Base-by-base conservation (phyloP, 2,797 vertebrate genomes). In the Centroberyx gerrardi region DNA sequence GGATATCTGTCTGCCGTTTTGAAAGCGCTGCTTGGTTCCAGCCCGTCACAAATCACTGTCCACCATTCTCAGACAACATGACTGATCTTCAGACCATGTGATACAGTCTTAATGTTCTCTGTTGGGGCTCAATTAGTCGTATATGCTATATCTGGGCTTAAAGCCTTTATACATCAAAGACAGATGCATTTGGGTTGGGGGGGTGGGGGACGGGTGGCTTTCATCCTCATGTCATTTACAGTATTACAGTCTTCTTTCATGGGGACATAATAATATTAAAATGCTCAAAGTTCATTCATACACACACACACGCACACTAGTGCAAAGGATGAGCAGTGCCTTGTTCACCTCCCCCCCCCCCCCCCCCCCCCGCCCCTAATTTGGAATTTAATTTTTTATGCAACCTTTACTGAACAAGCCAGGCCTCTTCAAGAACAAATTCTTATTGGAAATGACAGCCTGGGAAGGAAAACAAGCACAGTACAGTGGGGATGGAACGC, bases 381-480 rank as follows among this genome's bases (percentile, higher is more conserved):
- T 75, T 76, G 22, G 38, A 66, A 27, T 67, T 46, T 69, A 77
- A 66, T 72, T 74, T 84, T 74, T 74, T 60, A 68, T 33, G 46
- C 65, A 81, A 81, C 61, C 62, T 74, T 83, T 66, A 61, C 60
- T 42, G 76, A 79, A 80, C 73, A 75, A 75, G 72, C 74, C 69
- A 66, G 62, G 44, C 29, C 72, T 29, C 28, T 68, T 81, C 42
- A 70, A 74, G 62, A 54, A 86, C 68, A 83, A 76, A 68, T 73
- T 74, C 61, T 78, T 72, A 81, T 82, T 76, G 28, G 62, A 56
- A 13, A 74, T 28, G 83, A 84, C 81, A 88, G 79, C 81, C 62
- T 79, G 80, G 77, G 73, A 85, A 63, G 74, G 68, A 70, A 70
- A 84, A 78, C 38, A 85, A 80, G 53, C 44, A 14, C 22, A 22